Conservation (phyloP, 1,140 invertebrate genomes). For the Bradysia coprophila region DNA sequence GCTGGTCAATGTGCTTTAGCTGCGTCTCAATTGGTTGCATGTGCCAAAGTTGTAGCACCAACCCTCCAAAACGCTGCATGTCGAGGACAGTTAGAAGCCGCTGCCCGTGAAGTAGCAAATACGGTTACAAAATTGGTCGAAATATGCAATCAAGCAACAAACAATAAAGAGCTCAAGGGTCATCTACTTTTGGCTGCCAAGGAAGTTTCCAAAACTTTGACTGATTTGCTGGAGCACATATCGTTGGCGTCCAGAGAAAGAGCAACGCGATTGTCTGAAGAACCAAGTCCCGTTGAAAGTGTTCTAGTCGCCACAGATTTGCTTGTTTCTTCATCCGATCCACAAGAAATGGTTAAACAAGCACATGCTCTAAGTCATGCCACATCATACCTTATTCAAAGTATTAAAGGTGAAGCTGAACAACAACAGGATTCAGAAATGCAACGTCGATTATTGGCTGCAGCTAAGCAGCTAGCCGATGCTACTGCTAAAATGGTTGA, state of each 20-base stretch:
- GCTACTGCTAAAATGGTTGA: constrained; percentile 93
- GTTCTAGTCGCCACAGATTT: constrained; percentile 83
- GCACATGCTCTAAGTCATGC: constrained; percentile 83
- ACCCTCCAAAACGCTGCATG: constrained; percentile 79
- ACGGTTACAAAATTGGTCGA: constrained; percentile 82
- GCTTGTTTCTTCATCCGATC: constrained; percentile 68
- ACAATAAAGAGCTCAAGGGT: constrained; percentile 45
- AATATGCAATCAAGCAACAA: constrained; percentile 53
- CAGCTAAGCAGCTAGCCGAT: constrained; percentile 84
- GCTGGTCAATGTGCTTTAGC: constrained; percentile 93
- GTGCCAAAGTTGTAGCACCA: constrained; percentile 82
- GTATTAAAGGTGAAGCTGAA: constrained; percentile 85
- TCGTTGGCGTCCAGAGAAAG: constrained; percentile 36
- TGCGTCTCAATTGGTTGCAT: constrained; percentile 93
- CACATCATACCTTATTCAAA: constrained; percentile 79
- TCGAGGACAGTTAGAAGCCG: constrained; percentile 82
- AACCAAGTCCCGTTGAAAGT: constrained; percentile 65
- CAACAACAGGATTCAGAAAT: constrained; percentile 70
- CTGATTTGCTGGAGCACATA: constrained; percentile 81
- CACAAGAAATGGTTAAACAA: constrained; percentile 87
- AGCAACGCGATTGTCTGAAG: constrained; percentile 37
- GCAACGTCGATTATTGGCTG: constrained; percentile 75
- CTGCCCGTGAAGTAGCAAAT: constrained; percentile 79
- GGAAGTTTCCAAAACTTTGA: constrained; percentile 77
- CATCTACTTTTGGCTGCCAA: constrained; percentile 71